Percentiles rank a stretch among this genome's conserved stretches.
These are phyloP conservation scores for Aldabrachelys gigantea DNA, from an alignment of 2,113 vertebrate genomes.

Conservation along the genomic window DNA sequence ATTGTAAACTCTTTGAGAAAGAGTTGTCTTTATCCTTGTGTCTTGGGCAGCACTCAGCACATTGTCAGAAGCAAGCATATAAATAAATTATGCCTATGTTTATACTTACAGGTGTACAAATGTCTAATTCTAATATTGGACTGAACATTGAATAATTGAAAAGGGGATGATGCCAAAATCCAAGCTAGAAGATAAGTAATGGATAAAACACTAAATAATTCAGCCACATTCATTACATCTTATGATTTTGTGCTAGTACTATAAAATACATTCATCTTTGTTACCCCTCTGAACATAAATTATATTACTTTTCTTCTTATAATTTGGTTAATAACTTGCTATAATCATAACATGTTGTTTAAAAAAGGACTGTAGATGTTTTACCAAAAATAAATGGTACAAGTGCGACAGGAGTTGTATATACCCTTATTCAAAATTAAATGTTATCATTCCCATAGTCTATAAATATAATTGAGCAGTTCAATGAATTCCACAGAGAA, in stretches of 20 bases:
- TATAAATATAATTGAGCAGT: not conserved
- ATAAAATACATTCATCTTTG: not conserved
- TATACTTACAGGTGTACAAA: not conserved
- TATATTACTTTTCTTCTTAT: constrained; percentile 8
- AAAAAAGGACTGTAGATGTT: constrained; percentile 29
- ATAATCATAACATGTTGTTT: constrained; percentile 21
- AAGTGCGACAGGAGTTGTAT: not conserved
- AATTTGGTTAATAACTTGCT: constrained; percentile 3
- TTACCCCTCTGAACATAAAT: constrained; percentile 11
- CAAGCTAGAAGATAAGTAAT: constrained; percentile 33
- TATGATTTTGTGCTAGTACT: constrained; percentile 32
- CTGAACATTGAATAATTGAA: constrained; percentile 44
- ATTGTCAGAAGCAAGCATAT: constrained; percentile 46
- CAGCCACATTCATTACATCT: not conserved
- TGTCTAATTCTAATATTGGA: constrained; percentile 9
- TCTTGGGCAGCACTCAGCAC: constrained; percentile 67
- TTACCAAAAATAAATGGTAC: too few species aligned
- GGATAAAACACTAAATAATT: constrained; percentile 25
- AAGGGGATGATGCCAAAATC: constrained; percentile 12
- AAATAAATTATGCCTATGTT: constrained; percentile 66
- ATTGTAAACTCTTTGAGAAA: constrained; percentile 50
- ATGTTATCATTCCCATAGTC: constrained; percentile 3
- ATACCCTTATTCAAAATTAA: constrained; percentile 24
- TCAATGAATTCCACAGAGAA: not conserved
- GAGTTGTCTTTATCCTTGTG: constrained; percentile 49